Evolutionary conservation across 2,797 vertebrate species (phyloP).

Genomic region (Cetoscarus ocellatus): DNA sequence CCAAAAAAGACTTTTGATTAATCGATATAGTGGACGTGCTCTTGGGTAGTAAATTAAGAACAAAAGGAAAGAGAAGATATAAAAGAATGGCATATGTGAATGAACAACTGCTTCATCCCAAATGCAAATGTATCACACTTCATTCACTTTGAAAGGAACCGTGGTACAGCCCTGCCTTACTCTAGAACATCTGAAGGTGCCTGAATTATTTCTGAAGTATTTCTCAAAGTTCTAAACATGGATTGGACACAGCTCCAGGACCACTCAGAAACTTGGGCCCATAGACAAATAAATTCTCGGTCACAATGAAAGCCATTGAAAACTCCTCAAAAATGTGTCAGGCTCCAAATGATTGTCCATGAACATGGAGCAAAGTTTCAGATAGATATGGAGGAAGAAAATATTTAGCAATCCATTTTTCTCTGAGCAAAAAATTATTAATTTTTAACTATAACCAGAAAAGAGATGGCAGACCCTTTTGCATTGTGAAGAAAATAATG

Average conservation of each 20-base stretch:
- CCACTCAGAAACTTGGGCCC: constrained; percentile 1
- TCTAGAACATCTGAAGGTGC: constrained; percentile 1
- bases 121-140: background rate
- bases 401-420: background rate
- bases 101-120: background rate
- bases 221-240: constrained; percentile 24
- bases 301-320: constrained; percentile 5
- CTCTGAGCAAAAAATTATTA: background rate
- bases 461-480: constrained; percentile 5
- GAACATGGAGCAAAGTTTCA: constrained; percentile 10
- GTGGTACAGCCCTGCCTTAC: background rate
- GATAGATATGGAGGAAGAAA: background rate
- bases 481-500: background rate
- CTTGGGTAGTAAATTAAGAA: too few relatives aligned
- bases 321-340: background rate
- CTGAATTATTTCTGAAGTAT: too few relatives aligned
- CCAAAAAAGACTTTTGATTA: too few relatives aligned
- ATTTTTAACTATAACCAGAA: background rate
- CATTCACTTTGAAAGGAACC: background rate
- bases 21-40: too few relatives aligned
- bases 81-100: too few relatives aligned
- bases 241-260: constrained; percentile 15
- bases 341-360: constrained; percentile 16
- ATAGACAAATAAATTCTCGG: constrained; percentile 26
- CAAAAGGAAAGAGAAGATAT: background rate